Evolutionary conservation across 2,113 vertebrate species (phyloP).

Genomic region (Gavialis gangeticus): DNA sequence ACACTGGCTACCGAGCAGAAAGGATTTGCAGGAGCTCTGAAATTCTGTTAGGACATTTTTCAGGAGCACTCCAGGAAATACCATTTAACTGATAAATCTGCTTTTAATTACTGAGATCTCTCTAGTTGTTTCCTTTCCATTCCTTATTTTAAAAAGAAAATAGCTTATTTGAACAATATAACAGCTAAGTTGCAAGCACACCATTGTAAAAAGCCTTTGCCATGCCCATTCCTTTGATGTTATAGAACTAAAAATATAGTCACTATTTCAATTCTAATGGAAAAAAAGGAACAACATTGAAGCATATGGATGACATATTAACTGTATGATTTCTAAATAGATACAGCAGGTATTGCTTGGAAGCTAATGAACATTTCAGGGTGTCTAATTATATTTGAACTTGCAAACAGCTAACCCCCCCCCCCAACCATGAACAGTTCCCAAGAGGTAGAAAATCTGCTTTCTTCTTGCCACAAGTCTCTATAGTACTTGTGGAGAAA

Average conservation of each 20-base stretch:
- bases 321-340: not conserved
- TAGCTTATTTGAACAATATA: not conserved
- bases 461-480: not conserved
- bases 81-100: conserved; percentile 26
- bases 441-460: not conserved
- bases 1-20: not conserved
- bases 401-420: not conserved
- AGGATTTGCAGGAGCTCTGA: too few relatives aligned
- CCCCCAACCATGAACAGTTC: not conserved
- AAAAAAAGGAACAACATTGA: not conserved
- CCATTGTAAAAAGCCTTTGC: not conserved
- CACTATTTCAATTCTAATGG: not conserved
- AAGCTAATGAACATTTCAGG: not conserved
- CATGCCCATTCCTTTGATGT: not conserved
- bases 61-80: conserved; percentile 32
- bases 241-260: not conserved
- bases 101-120: not conserved
- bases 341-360: not conserved
- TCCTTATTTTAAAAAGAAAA: not conserved
- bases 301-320: not conserved
- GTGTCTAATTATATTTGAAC: not conserved
- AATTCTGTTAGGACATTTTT: too few relatives aligned
- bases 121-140: not conserved
- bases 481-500: not conserved
- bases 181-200: not conserved